A percentile compares a stretch with the other conserved stretches of the same genome.
Conservation (phyloP, 2,888 invertebrate species). For the Entomobrya multifasciata region DNA sequence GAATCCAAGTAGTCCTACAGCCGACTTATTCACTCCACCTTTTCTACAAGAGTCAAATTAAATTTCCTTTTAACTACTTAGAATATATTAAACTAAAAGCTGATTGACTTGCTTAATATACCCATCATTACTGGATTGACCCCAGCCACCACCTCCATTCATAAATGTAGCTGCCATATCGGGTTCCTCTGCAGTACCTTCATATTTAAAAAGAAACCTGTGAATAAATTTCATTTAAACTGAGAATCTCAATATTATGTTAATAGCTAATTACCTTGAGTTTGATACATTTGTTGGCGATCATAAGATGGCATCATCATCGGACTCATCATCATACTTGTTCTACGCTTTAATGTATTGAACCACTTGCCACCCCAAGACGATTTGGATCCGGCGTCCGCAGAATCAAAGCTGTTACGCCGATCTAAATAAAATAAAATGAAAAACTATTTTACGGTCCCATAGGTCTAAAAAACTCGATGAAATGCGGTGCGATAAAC, state of each 20-base stretch:
- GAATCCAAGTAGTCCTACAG: slow-evolving; percentile 79
- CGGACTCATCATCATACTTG: slow-evolving; percentile 48
- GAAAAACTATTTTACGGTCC: background rate
- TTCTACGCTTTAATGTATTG: slow-evolving; percentile 49
- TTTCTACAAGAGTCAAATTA: background rate
- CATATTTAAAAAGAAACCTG: no score
- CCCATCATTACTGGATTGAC: slow-evolving; percentile 20
- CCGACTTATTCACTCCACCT: slow-evolving; percentile 74
- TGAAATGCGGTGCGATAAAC: no score
- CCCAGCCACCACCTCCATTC: slow-evolving; percentile 23
- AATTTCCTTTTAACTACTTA: background rate
- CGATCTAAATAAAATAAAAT: background rate
- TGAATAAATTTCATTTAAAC: background rate
- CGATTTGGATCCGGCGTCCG: slow-evolving; percentile 21
- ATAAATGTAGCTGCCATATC: slow-evolving; percentile 51
- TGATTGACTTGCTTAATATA: no score
- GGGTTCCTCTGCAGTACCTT: slow-evolving; percentile 45
- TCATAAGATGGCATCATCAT: slow-evolving; percentile 5
- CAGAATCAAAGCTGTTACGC: slow-evolving; percentile 1
- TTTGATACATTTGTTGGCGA: slow-evolving; percentile 10
- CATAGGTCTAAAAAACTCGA: no score
- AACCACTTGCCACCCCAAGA: slow-evolving; percentile 62
- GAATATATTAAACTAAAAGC: no score
- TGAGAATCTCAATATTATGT: background rate
- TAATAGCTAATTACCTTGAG: slow-evolving; percentile 19